Base-by-base conservation (phyloP, 2,113 vertebrate genomes). In the Sarotherodon lohbergeri region DNA sequence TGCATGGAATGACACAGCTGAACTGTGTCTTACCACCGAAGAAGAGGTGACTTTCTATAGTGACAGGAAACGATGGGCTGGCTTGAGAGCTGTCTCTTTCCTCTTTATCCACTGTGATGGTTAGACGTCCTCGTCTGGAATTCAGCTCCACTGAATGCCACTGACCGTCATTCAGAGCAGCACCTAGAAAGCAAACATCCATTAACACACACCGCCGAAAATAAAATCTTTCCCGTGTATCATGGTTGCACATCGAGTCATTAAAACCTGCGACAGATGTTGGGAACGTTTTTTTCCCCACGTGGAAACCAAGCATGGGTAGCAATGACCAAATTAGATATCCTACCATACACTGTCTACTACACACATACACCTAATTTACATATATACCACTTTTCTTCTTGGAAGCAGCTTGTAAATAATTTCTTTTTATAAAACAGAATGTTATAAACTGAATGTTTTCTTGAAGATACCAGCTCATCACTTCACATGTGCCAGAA, bases 111-210 rank as follows among this genome's bases (percentile, higher is more conserved):
- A 98, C 96, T 1, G 63, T 71, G 90, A 99, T 4, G 85, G 76
- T 97, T 83, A 98, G 82, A 79, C 94, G 97, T 81, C 95, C 97
- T 89, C 90, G 96, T 90, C 94, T 97, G 83, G 95, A 95, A 85
- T 87, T 95, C 34, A 99, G 92, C 27, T 96, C 96, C 86, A 98
- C 81, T 1, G 95, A 97, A 96, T 99, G 98, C 98, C 98, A 99
- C 89, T 97, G 98, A 1, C 98, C 98, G 0, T 99, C 97, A 83
- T 97, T 98, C 89, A 99, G 94, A 80, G 90, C 95, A 46, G 88
- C 83, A 90, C 98, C 98, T 99, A 86, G 3, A 57, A 90, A 85
- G 11, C 57, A 34, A 32, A 82, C 7, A 36, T 11, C 4, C 36
- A 41, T 86, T 24, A 82, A 84, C 16, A 54, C 76, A 68, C 66